Percentiles rank a stretch among this genome's conserved stretches.
Evolutionary conservation across 2,113 vertebrate species (phyloP).

Genomic region (Dromaius novaehollandiae): DNA sequence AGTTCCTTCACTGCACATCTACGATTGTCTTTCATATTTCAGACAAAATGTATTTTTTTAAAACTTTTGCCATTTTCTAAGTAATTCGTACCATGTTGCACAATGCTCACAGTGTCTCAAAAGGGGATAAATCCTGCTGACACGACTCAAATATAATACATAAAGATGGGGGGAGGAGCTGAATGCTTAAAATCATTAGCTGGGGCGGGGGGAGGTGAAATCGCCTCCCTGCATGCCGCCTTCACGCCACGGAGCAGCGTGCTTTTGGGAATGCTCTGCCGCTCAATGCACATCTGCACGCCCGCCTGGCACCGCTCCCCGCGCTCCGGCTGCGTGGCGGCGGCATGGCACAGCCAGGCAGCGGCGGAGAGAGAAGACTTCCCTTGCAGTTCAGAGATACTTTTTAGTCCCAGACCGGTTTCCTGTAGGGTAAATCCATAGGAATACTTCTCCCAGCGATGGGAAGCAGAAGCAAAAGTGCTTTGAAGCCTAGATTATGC

Average conservation of each 20-base stretch:
- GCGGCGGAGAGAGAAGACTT: background rate
- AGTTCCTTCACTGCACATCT: background rate
- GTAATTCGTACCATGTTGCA: background rate
- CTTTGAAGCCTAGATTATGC: background rate
- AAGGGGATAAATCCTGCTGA: background rate
- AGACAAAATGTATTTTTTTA: background rate
- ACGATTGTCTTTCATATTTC: background rate
- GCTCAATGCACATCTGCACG: conserved; percentile 44
- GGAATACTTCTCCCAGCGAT: background rate
- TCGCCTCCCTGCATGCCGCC: background rate
- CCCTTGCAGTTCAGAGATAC: background rate
- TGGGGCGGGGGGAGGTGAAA: background rate
- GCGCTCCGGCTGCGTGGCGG: background rate
- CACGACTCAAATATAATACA: background rate
- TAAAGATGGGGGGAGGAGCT: background rate
- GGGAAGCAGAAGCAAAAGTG: background rate
- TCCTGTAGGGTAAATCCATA: background rate
- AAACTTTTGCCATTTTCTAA: background rate
- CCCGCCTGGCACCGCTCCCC: background rate
- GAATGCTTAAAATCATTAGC: background rate
- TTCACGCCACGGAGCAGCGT: background rate
- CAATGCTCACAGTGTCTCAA: background rate
- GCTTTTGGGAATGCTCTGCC: background rate
- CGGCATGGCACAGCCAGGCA: background rate
- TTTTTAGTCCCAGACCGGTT: background rate